Evolutionary conservation across 1,140 invertebrate species (phyloP), one percentile per base, ranked within the genome.

Genomic region (Drosophila ogumai): DNA sequence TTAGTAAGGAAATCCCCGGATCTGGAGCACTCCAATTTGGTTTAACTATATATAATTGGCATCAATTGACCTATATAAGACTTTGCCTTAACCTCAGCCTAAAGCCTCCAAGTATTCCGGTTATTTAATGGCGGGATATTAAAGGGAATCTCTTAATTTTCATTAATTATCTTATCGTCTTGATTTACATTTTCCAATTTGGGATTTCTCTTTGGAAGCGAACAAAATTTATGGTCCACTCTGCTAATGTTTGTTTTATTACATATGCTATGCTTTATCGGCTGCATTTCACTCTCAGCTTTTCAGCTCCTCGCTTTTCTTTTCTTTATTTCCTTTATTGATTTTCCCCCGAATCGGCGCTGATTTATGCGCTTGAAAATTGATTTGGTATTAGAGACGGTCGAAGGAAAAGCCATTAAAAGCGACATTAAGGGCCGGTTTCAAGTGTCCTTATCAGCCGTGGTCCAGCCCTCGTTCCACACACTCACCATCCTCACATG

Each of bases 361-460:
- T 82, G 85, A 88, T 90, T 90, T 85, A 81, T 90, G 75, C 49
- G 63, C 36, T 34, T 19, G 64, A 79, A 85, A 90, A 90, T 81
- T 90, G 81, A 90, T 90, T 90, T 90, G 66, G 54, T 63, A 90
- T 71, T 65, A 43, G 72, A 49, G 57, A 68, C 44, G 66, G 40
- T 19, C 65, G 31, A 61, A 40, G 50, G 50, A 49, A 54, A 65
- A 52, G 59, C 75, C 56, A 68, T 75, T 84, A 61, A 86, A 50
- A 60, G 63, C 69, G 36, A 49, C 72, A 88, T 80, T 79, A 68
- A 81, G 65, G 50, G 74, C 28, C 61, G 50, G 49, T 71, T 72
- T 86, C 54, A 47, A 75, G 82, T 87, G 79, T 66, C 41, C 82
- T 79, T 74, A 75, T 79, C 71, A 49, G 28, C 41, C 25, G 6